Base-by-base conservation (phyloP, 1,140 invertebrate genomes). In the Brachionus calyciflorus region DNA sequence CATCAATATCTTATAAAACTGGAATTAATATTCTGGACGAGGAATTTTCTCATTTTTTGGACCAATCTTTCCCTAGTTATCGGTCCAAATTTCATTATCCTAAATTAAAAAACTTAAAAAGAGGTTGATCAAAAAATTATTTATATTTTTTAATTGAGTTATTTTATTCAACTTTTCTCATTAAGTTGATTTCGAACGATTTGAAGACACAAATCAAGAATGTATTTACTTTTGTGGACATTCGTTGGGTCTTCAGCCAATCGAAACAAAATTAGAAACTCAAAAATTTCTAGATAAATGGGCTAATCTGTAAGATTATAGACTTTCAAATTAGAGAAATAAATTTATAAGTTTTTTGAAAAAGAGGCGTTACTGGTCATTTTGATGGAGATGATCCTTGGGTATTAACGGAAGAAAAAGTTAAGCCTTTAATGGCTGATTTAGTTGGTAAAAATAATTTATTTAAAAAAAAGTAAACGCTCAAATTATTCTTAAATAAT, bases 171-270 rank as follows among this genome's bases (percentile, higher is more conserved):
- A 21, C 14, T 26, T 14, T 17, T 17, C 12, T 10, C 21, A 6
- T 5, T 5, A 51, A 51, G 49, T 51, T 26, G 49, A 51, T 51
- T 12, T 26, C 7, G 49, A 26, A 19, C 3, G 17, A 19, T 19
- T 51, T 51, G 14, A 3, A 1, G 10, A 51, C 17, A 6, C 26
- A n/a, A 21, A 26, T 14, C 40, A 70, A 46, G 87, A 88, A 24
- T 85, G 85, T 80, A 82, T 88, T 7, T 89, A 89, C 80, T 83
- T 89, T 33, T 87, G 86, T 79, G 88, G 88, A 0, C 87, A 88
- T 81, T 88, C 87, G 3, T 81, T 89, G 1, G 88, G 88, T 3
- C 81, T 88, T 1, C 86, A 86, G 80, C 87, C 87, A 12, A 85
- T 82, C 73, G 80, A 79, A 28, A 81, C 84, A 0, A 81, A 82